Evolutionary conservation across 2,888 invertebrate genomes (phyloP), one percentile per base, ranked within the genome.

Genomic region (Calephelis perditalis): DNA sequence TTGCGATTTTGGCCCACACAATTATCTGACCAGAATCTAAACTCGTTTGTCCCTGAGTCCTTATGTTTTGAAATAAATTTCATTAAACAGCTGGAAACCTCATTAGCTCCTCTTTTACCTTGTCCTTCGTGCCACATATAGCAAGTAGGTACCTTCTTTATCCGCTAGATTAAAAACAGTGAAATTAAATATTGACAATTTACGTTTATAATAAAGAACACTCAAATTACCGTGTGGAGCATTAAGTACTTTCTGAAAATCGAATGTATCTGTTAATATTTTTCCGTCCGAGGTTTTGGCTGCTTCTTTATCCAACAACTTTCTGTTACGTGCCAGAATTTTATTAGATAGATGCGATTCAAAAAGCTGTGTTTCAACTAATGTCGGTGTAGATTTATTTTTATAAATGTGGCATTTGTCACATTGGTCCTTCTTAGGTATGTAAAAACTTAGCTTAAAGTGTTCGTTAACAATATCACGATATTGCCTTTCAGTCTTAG

Each of bases 61-160:
- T 47, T 45, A 2, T 45, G 45, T 45, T 45, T 45, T 45, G 37
- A 37, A 37, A 37, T 37, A 37, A 37, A 37, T 46, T 40, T 55
- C 12, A 54, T 43, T 36, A 60, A 63, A 36, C 60, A 63, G 40
- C 63, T 61, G 45, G 58, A 45, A 5, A 63, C 63, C 43, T 60
- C 56, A 58, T 63, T 60, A 35, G 56, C 63, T 12, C 63, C 63
- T 5, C 63, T 52, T 60, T 46, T 60, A 10, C 45, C 61, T 56
- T 56, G 10, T 37, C 57, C 55, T 37, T 63, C 60, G 43, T 60
- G 35, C 60, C 60, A 63, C 62, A 63, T 60, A n/a, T 47, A 58
- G 26, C 60, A 60, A 62, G 64, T n/a, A n/a, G n/a, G n/a, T 61
- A 5, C 52, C 59, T 56, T 62, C 46, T 65, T 67, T 64, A 61